Percentiles rank a stretch among this genome's conserved stretches.
Conservation (phyloP, 2,797 vertebrate species). For the Nannoperca australis region DNA sequence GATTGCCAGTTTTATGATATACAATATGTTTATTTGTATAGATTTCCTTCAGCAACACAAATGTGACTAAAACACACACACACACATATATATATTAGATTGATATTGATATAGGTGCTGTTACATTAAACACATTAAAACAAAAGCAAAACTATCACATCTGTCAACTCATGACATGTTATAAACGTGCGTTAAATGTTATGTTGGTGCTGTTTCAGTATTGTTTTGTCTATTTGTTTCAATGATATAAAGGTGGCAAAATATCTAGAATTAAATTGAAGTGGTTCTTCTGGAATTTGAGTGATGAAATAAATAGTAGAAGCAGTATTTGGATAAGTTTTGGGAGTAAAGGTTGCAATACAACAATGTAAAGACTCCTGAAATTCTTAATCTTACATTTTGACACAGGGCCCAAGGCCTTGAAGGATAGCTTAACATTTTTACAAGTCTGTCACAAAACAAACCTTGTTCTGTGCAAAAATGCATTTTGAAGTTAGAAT, state of each 20-base stretch:
- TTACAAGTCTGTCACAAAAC: background rate
- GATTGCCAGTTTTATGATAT: background rate
- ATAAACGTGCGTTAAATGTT: background rate
- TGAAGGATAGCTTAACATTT: background rate
- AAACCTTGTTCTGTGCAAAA: background rate
- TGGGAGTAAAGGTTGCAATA: background rate
- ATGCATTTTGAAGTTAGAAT: background rate
- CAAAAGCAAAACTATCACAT: background rate
- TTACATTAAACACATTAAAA: background rate
- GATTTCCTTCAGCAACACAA: background rate
- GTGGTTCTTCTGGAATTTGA: background rate
- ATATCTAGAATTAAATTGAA: background rate
- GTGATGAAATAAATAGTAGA: background rate
- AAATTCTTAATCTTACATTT: background rate
- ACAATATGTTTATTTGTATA: background rate
- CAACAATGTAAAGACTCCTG: background rate
- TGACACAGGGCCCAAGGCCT: background rate
- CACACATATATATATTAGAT: background rate
- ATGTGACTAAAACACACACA: background rate
- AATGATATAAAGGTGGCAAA: constrained; percentile 14
- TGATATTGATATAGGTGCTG: background rate
- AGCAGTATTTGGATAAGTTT: background rate
- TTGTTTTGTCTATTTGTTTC: constrained; percentile 5
- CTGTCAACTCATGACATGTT: background rate
- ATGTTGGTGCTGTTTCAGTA: background rate